A percentile compares a stretch with the other conserved stretches of the same genome.
Conservation (phyloP, 2,888 invertebrate genomes). For the Megastigmus dorsalis region DNA sequence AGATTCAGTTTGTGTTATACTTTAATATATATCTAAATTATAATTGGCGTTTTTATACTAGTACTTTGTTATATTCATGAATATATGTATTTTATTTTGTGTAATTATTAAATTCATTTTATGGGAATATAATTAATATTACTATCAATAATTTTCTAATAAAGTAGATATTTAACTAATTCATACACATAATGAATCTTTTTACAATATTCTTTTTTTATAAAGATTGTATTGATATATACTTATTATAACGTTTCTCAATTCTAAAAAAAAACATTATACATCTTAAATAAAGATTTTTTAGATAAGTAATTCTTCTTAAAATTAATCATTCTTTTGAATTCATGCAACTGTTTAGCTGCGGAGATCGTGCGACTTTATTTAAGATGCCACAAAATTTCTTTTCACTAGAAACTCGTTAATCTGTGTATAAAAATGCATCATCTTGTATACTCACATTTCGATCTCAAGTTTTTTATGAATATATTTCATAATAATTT, state of each 20-base stretch:
- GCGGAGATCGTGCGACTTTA: too few relatives aligned
- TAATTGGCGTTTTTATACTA: background rate
- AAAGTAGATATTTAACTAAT: too few relatives aligned
- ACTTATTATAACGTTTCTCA: background rate
- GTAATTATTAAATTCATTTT: background rate
- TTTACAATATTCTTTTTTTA: slow-evolving; percentile 25
- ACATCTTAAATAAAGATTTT: too few relatives aligned
- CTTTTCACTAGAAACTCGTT: too few relatives aligned
- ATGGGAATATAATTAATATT: background rate
- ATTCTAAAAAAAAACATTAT: background rate
- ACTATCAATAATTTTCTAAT: background rate
- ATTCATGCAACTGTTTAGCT: too few relatives aligned
- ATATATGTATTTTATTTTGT: background rate
- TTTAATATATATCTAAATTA: background rate
- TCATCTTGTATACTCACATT: too few relatives aligned
- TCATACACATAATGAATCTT: background rate
- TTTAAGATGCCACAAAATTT: too few relatives aligned
- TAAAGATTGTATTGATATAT: background rate
- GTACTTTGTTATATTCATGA: background rate
- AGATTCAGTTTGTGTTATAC: slow-evolving; percentile 2
- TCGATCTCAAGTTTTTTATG: too few relatives aligned
- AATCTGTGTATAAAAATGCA: too few relatives aligned
- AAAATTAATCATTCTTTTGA: too few relatives aligned
- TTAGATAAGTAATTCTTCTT: too few relatives aligned
- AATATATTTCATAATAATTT: slow-evolving; percentile 19